Percentiles rank a stretch among this genome's conserved stretches.
These are phyloP conservation scores for Pleuronectes platessa DNA, from an alignment of 2,113 vertebrate species.

Conservation along the genomic window DNA sequence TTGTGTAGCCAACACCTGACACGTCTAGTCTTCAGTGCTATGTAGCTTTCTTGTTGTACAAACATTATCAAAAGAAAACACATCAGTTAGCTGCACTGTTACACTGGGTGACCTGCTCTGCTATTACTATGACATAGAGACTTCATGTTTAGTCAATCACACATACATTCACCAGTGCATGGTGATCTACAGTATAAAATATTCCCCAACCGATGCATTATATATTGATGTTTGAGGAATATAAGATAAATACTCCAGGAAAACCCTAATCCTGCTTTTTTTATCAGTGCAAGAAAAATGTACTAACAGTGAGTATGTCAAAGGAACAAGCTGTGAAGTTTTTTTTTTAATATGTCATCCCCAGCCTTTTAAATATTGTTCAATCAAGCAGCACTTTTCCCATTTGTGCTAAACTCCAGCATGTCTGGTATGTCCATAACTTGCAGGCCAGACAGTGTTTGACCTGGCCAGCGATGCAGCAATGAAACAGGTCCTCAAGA, in stretches of 20 bases:
- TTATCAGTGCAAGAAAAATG: too few relatives aligned
- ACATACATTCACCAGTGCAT: too few relatives aligned
- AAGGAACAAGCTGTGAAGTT: background rate
- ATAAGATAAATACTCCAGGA: too few relatives aligned
- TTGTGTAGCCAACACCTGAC: background rate
- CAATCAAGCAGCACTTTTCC: background rate
- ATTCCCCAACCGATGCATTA: too few relatives aligned
- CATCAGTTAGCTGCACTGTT: too few relatives aligned
- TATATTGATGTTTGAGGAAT: too few relatives aligned
- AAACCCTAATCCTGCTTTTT: too few relatives aligned
- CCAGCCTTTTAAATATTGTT: background rate
- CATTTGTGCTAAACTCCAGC: background rate
- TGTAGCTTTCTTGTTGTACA: background rate
- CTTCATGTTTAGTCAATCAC: too few relatives aligned
- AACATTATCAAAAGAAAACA: background rate
- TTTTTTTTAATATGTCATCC: background rate
- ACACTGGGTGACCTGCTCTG: background rate
- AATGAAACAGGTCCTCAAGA: conserved; percentile 89
- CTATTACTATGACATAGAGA: background rate
- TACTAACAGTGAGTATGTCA: background rate
- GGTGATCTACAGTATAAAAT: too few relatives aligned
- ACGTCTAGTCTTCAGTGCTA: background rate
- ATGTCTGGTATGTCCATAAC: conserved; percentile 20
- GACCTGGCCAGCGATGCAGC: conserved; percentile 89
- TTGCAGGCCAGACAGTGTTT: conserved; percentile 89